Conservation (phyloP, 2,888 invertebrate species). For the Rhamphomyia laevipes region DNA sequence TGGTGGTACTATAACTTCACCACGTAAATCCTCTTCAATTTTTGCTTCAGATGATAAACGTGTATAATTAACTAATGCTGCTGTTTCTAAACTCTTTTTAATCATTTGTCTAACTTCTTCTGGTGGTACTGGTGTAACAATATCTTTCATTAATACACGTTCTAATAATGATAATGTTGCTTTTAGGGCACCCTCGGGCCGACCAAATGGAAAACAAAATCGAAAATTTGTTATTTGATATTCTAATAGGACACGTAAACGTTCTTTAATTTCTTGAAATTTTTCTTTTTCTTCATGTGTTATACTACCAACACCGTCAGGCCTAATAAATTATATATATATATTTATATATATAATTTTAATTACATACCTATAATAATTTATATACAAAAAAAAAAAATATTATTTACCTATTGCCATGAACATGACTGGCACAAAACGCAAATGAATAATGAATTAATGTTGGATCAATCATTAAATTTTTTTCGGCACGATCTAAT, state of each 20-base stretch:
- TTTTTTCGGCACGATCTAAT: slow-evolving; percentile 87
- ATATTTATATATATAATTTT: neutral
- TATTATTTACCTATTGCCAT: slow-evolving; percentile 79
- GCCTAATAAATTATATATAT: slow-evolving; percentile 64
- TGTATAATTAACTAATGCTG: slow-evolving; percentile 94
- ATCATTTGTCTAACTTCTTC: slow-evolving; percentile 94
- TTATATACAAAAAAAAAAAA: neutral
- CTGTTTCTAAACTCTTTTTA: slow-evolving; percentile 93
- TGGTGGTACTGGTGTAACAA: slow-evolving; percentile 90
- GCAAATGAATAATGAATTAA: slow-evolving; percentile 98
- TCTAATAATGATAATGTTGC: slow-evolving; percentile 92
- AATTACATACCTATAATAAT: neutral
- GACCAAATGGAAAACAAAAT: slow-evolving; percentile 96
- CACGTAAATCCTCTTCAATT: slow-evolving; percentile 82
- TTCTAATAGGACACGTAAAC: slow-evolving; percentile 82
- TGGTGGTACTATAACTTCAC: slow-evolving; percentile 68
- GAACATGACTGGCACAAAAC: slow-evolving; percentile 98
- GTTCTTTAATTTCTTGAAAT: slow-evolving; percentile 94
- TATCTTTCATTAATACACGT: slow-evolving; percentile 97
- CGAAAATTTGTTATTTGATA: slow-evolving; percentile 99
- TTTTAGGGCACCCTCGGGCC: slow-evolving; percentile 96
- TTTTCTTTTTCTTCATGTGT: slow-evolving; percentile 96
- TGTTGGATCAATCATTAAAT: slow-evolving; percentile 93
- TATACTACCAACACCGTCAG: slow-evolving; percentile 97
- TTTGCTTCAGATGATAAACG: slow-evolving; percentile 92